Conservation (phyloP, 2,113 vertebrate genomes). For the Sporophila hypoxantha region DNA sequence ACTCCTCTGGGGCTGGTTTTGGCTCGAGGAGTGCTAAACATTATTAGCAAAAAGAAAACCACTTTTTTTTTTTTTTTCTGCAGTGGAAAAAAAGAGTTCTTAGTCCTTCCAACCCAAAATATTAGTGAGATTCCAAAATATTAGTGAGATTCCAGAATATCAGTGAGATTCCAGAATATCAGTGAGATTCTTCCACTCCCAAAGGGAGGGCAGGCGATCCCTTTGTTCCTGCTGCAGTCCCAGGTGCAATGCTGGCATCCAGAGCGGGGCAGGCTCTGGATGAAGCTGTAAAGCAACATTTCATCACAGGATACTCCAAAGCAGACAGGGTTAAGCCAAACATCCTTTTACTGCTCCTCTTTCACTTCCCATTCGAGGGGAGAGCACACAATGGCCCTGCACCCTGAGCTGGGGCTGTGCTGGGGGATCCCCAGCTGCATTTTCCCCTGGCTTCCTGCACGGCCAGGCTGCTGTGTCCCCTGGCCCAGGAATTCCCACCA, state of each 20-base stretch:
- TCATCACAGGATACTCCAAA: conserved; percentile 20
- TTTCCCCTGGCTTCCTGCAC: neutral
- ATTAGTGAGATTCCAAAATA: neutral
- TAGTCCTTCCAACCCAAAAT: neutral
- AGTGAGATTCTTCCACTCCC: neutral
- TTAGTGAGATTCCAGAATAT: neutral
- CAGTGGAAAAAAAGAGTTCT: neutral
- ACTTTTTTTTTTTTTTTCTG: neutral
- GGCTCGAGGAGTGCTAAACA: neutral
- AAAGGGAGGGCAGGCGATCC: neutral
- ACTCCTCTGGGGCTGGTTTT: neutral
- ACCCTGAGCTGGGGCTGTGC: neutral
- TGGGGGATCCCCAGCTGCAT: neutral
- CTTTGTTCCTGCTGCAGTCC: neutral
- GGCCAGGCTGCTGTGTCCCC: neutral
- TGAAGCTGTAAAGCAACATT: neutral
- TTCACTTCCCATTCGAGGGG: conserved; percentile 22
- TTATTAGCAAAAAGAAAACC: neutral
- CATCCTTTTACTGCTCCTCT: conserved; percentile 10
- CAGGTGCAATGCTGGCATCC: neutral
- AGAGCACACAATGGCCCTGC: neutral
- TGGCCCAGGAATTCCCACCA: neutral
- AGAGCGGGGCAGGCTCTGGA: neutral
- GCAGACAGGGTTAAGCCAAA: conserved; percentile 37
- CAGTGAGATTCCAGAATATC: neutral